phyloP scores from a whole-genome alignment of 2,888 invertebrate genomes.

The Arrhopalites spinosus region DNA sequence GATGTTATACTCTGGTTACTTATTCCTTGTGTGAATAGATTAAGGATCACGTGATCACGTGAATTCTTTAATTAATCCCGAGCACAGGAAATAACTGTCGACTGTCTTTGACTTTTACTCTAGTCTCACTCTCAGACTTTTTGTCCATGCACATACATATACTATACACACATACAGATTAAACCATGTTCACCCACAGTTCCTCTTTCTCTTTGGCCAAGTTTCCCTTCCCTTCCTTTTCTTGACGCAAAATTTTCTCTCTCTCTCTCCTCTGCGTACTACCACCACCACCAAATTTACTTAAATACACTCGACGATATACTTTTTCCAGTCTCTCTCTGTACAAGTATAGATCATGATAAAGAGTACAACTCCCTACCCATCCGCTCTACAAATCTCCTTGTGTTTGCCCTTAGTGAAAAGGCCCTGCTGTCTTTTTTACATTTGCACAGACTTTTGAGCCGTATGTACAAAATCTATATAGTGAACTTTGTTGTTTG shows the following conservation, averaged over 20 bases:
- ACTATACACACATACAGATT: slow-evolving; percentile 13
- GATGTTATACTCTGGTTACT: slow-evolving; percentile 29
- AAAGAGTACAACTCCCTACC: too few species aligned
- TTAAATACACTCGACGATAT: neutral
- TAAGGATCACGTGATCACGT: slow-evolving; percentile 37
- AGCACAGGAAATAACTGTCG: slow-evolving; percentile 35
- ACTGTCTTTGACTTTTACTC: slow-evolving; percentile 34
- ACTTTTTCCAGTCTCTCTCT: too few species aligned
- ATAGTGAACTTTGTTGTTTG: too few species aligned
- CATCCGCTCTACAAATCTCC: too few species aligned
- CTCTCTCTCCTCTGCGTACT: slow-evolving; percentile 5
- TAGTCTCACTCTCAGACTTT: slow-evolving; percentile 4
- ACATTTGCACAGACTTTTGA: neutral
- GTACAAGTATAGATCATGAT: too few species aligned
- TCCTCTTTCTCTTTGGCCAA: slow-evolving; percentile 17
- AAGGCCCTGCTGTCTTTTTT: neutral
- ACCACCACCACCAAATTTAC: neutral
- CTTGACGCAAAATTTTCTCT: slow-evolving; percentile 15
- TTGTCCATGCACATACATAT: neutral
- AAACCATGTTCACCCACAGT: slow-evolving; percentile 9
- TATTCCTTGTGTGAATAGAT: slow-evolving; percentile 35
- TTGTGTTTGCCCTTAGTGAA: neutral
- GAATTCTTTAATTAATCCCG: slow-evolving; percentile 37
- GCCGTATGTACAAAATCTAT: neutral
- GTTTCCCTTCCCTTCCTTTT: slow-evolving; percentile 23